A percentile compares a stretch with the other conserved stretches of the same genome.
Conservation (phyloP, 2,113 vertebrate species). For the Nycticebus coucang region DNA sequence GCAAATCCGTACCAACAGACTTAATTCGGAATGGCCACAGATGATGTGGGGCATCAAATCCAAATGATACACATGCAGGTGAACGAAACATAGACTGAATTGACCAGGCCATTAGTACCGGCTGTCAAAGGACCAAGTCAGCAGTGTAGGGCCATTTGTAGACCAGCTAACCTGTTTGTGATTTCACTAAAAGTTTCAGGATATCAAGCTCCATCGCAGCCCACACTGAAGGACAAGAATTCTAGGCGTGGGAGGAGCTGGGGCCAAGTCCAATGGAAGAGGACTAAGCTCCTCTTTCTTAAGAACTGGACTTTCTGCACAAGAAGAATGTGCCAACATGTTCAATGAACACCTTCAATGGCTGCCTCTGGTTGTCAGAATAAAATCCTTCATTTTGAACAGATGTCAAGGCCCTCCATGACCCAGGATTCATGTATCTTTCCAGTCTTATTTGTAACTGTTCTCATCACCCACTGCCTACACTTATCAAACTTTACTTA, state of each 20-base stretch:
- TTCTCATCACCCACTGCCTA: neutral
- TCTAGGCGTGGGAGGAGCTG: neutral
- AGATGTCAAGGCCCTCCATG: neutral
- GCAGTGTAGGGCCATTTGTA: neutral
- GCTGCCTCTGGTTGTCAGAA: neutral
- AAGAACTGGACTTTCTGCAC: neutral
- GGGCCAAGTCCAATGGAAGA: neutral
- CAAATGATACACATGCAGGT: neutral
- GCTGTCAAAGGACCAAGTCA: neutral
- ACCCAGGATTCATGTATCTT: neutral
- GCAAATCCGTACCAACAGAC: neutral
- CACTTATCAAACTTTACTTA: neutral
- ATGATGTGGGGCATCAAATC: neutral
- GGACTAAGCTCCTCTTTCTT: neutral
- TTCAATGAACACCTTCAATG: neutral
- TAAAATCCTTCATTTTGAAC: neutral
- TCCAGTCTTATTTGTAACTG: neutral
- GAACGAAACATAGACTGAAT: neutral
- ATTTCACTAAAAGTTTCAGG: slow-evolving; percentile 36
- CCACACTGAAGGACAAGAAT: slow-evolving; percentile 3
- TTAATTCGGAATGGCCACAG: slow-evolving; percentile 21
- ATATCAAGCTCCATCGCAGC: neutral
- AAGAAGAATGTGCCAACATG: neutral
- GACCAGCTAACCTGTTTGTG: neutral
- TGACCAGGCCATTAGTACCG: neutral